Evolutionary conservation across 2,888 invertebrate genomes (phyloP), one percentile per base, ranked within the genome.

Genomic region (Drosophila antonietae): DNA sequence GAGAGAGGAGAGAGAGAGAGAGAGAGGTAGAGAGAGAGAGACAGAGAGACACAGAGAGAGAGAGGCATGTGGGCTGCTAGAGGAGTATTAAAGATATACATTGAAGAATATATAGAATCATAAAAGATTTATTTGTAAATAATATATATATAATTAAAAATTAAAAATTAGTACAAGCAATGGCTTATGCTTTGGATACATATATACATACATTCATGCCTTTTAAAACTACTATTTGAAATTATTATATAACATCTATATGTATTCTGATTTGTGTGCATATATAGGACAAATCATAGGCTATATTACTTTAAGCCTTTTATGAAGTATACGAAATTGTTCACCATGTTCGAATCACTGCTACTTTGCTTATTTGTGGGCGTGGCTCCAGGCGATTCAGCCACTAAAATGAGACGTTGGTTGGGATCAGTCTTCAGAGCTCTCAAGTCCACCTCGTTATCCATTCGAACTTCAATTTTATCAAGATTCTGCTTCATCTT

Each of bases 261-360:
- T 23, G 23, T 44, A 39, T 7, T 15, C 1, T 14, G 15, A 10
- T 35, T 10, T 15, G n/a, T 39, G 8, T n/a, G n/a, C 1, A 39
- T n/a, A n/a, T 39, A n/a, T 2, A 15, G 6, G 28, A 6, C 6
- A 28, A 39, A 2, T 14, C 7, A 8, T 39, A 2, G 4, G 1
- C 7, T 3, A 2, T 14, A 7, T 14, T 20, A 33, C 49, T 49
- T 75, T 1, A 78, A 66, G 2, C 75, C 78, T 51, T 86, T 88
- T 7, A 83, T 69, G 15, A 88, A 83, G 28, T 88, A 83, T 4
- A 83, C 70, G 58, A 83, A 75, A 15, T 69, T 75, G 2, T 73
- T 67, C 1, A 64, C 51, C 39, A 66, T 57, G 1, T 68, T 60
- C 0, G 55, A 33, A 3, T 74, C 56, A 5, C 15, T 55, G 6